Base-by-base conservation (phyloP, 2,888 invertebrate species). In the Sepiola atlantica region DNA sequence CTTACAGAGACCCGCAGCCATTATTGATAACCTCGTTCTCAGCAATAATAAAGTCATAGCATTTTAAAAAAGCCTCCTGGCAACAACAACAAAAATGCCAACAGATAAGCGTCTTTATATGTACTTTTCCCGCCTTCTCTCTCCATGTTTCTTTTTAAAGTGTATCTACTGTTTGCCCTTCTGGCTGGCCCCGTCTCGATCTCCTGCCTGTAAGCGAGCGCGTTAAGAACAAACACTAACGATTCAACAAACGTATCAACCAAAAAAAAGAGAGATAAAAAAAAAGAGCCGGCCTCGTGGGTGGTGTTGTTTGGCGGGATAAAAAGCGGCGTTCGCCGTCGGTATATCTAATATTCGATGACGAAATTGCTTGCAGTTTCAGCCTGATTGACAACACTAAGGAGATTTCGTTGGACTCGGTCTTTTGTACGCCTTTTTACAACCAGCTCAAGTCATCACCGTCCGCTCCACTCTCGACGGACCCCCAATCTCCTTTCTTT, bases 271-370 rank as follows among this genome's bases (percentile, higher is more conserved):
- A 45, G 45, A 45, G 45, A 45, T 2, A 45, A 8, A 45, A 8
- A 45, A n/a, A 77, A n/a, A 24, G 77, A 77, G 77, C 1, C n/a
- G n/a, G n/a, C 77, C 28, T 77, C 24, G 45, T 45, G 8, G 28
- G 24, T 77, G 77, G 77, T 14, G 77, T 77, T 21, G 77, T n/a
- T 14, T 28, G 61, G 61, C 1, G n/a, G n/a, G 12, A 45, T 45
- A 45, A 45, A 45, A 45, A 45, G 28, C 14, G n/a, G 77, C 10
- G n/a, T n/a, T 77, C 14, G n/a, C 10, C n/a, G 77, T 32, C 14
- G 77, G n/a, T 45, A 77, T 77, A 77, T 77, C 77, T 77, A 77
- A 77, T 77, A 77, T 77, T 77, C 77, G 77, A 77, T 77, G 77
- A 77, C 77, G 77, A 77, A 77, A 77, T 77, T 77, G 77, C 77